Evolutionary conservation across 2,113 vertebrate genomes (phyloP), one percentile per base, ranked within the genome.

Genomic region (Nycticebus coucang): DNA sequence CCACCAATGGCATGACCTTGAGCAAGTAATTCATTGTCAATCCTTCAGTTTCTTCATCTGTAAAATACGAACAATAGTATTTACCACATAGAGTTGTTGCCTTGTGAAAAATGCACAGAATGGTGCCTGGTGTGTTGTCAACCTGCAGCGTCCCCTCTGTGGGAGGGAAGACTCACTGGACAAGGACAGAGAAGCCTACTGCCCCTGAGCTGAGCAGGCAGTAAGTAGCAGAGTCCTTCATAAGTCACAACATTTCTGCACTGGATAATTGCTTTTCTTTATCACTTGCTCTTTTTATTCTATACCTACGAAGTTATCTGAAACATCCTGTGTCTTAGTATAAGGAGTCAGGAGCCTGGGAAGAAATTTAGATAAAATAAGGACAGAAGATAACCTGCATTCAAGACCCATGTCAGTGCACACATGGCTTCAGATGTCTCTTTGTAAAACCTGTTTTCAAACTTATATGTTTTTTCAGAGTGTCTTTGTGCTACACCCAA

Each of bases 271-370:
- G 69, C 53, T 53, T 12, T 72, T 80, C 45, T 84, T 86, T 69
- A 22, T 89, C 92, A 68, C 4, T 79, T 83, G 83, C 79, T 93
- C 10, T 78, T 88, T 95, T 82, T 91, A 64, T 82, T 82, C 68
- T 81, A 3, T 55, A 94, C 69, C 68, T 89, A 35, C 83, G n/a
- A 93, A 69, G 79, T 91, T 74, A 71, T 53, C 83, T 86, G 79
- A 89, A 92, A 57, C 26, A 80, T 59, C 24, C 69, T 93, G 28
- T 85, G 45, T 82, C 80, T 64, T 53, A 86, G 14, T 68, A 15
- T 62, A 71, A 81, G 55, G 72, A 84, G 35, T 78, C 41, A 33
- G 21, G 30, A 91, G 71, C 82, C 69, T 85, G 74, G 37, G 24
- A 85, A 59, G 68, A 37, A 69, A 68, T 68, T 86, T 59, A n/a